Percentiles rank a stretch among this genome's conserved stretches.
phyloP scores from a whole-genome alignment of 2,113 vertebrate genomes.

The Cynopterus brachyotis region DNA sequence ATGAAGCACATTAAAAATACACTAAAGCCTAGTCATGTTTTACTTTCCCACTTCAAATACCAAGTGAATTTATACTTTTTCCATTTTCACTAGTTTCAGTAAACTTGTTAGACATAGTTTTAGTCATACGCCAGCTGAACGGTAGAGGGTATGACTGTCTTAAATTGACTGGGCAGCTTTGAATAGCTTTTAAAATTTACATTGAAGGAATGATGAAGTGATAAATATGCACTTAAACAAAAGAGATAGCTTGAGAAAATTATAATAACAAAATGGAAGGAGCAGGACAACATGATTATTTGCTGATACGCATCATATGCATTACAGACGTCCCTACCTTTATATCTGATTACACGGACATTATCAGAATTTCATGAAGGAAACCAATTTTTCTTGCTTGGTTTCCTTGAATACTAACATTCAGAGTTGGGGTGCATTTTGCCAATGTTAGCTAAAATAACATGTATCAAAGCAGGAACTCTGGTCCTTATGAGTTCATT shows the following conservation, averaged over 20 bases:
- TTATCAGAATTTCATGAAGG: neutral
- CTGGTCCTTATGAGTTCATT: neutral
- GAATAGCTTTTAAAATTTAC: neutral
- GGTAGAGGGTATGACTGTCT: constrained; percentile 19
- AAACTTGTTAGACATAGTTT: constrained; percentile 44
- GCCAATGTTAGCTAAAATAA: neutral
- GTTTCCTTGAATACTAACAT: neutral
- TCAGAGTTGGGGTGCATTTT: neutral
- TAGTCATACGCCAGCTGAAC: constrained; percentile 54
- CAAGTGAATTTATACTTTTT: constrained; percentile 66
- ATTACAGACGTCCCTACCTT: neutral
- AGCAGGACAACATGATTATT: neutral
- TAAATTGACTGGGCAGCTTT: neutral
- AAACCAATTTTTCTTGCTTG: neutral
- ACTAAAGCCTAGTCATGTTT: constrained; percentile 68
- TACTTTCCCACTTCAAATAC: constrained; percentile 72
- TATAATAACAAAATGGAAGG: neutral
- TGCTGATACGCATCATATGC: neutral
- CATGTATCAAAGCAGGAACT: neutral
- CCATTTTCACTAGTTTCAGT: constrained; percentile 53
- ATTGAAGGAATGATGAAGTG: neutral
- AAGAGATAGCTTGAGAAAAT: neutral
- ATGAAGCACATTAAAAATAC: constrained; percentile 63
- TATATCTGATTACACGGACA: neutral
- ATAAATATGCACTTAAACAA: neutral